Conservation (phyloP, 2,797 vertebrate species). For the Knipowitschia caucasica region DNA sequence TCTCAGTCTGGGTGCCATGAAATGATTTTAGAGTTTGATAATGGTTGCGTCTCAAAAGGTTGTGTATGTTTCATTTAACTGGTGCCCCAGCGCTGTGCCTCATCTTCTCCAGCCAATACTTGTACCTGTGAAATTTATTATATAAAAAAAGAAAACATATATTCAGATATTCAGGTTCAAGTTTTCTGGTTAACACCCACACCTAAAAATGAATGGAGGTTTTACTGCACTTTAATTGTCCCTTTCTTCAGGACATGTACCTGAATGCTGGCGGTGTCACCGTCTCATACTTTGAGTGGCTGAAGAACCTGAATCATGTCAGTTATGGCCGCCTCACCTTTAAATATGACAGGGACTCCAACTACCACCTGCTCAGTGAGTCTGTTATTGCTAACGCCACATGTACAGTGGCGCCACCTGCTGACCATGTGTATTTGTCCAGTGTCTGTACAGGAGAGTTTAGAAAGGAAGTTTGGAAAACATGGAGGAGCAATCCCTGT, state of each 20-base stretch:
- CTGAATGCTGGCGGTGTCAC: conserved; percentile 96
- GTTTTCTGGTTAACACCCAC: no score
- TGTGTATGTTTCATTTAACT: no score
- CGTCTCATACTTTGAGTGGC: conserved; percentile 96
- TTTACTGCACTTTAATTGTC: neutral
- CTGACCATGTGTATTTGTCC: conserved; percentile 4
- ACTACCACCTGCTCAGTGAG: conserved; percentile 98
- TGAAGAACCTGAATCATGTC: conserved; percentile 98
- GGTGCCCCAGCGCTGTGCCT: no score
- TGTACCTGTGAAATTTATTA: no score
- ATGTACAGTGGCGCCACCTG: neutral
- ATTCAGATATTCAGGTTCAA: no score
- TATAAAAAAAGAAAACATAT: no score
- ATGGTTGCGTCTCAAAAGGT: no score
- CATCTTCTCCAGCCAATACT: no score
- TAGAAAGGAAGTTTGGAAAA: conserved; percentile 97
- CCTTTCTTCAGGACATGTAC: conserved; percentile 86
- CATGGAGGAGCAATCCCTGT: conserved; percentile 89
- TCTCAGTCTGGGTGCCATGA: neutral
- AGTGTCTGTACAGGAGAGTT: conserved; percentile 98
- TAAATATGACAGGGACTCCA: conserved; percentile 97
- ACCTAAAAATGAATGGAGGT: no score
- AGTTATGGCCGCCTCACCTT: conserved; percentile 96
- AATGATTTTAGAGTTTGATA: no score
- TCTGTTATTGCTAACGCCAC: conserved; percentile 17